Base-by-base conservation (phyloP, 1,140 invertebrate species). In the Drosophila mojavensis region DNA sequence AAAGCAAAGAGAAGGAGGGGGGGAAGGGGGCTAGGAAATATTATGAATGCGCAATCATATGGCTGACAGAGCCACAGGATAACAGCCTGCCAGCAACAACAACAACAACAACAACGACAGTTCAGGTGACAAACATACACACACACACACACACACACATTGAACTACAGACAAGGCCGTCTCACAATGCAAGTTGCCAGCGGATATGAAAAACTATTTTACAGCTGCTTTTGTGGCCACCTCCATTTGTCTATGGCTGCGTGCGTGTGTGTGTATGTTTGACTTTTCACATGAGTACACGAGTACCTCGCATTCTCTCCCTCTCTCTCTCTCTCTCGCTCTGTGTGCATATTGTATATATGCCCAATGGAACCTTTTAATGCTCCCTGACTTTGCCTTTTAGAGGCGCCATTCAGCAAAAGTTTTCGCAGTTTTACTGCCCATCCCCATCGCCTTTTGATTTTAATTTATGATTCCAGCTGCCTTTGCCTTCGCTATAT, bases 181-280 rank as follows among this genome's bases (percentile, higher is more conserved):
- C 24, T 17, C 71, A 86, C 79, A 86, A 88, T 83, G 79, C 67
- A 75, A 70, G 48, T 77, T 88, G 83, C 83, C 77, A 63, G 77
- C 76, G 83, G 83, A 88, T 89, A 88, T 88, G 81, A 88, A 88
- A 79, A 88, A 88, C 83, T 88, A 88, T 89, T 89, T 88, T 83
- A 83, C 83, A 77, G 76, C 80, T 88, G 79, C 84, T 80, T 79
- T 73, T 68, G 56, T 60, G 50, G 33, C 64, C 70, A 67, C 15
- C 26, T 41, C 30, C 24, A 30, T 54, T 41, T 63, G 48, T 63
- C 48, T 66, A 30, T 20, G n/a, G 11, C 20, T 58, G 26, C 11
- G 1, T 20, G 39, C 7, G 48, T 55, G 30, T 56, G 28, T 63
- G 48, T 63, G 24, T 59, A n/a, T 20, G 53, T 66, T 17, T 47